phyloP scores from a whole-genome alignment of 2,113 vertebrate species.

The Tringa solitaria region DNA sequence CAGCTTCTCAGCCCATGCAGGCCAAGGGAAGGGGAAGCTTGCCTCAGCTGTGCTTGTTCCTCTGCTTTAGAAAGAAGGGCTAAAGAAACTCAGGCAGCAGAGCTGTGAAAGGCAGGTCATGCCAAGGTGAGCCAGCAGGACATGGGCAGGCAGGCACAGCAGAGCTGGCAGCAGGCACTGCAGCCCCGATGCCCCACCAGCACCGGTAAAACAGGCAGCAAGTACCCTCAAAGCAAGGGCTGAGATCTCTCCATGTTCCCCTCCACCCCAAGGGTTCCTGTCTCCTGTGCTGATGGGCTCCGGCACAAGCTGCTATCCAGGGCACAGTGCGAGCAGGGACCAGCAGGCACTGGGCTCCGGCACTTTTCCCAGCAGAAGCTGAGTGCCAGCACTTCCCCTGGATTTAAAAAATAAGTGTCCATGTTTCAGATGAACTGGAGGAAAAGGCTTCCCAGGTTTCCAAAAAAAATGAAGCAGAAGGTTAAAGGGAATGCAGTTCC shows the following conservation, averaged over 20 bases:
- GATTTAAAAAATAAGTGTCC: background rate
- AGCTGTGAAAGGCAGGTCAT: background rate
- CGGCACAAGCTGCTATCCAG: constrained; percentile 24
- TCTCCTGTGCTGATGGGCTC: background rate
- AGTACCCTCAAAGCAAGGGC: background rate
- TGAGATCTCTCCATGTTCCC: background rate
- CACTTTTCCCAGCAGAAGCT: constrained; percentile 38
- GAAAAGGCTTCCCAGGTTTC: background rate
- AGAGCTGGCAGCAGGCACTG: background rate
- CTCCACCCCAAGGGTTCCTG: background rate
- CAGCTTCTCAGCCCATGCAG: background rate
- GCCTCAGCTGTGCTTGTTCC: background rate
- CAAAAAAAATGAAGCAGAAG: background rate
- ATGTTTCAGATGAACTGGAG: background rate
- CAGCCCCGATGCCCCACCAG: background rate
- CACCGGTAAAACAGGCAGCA: background rate
- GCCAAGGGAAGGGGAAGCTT: background rate
- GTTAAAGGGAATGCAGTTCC: background rate
- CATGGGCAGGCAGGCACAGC: background rate
- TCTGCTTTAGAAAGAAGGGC: background rate
- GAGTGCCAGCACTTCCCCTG: background rate
- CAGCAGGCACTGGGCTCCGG: background rate
- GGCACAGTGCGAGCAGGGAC: background rate
- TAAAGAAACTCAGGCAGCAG: background rate
- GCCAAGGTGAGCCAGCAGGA: background rate